Conservation (phyloP, 2,888 invertebrate species). For the Parthenolecanium corni region DNA sequence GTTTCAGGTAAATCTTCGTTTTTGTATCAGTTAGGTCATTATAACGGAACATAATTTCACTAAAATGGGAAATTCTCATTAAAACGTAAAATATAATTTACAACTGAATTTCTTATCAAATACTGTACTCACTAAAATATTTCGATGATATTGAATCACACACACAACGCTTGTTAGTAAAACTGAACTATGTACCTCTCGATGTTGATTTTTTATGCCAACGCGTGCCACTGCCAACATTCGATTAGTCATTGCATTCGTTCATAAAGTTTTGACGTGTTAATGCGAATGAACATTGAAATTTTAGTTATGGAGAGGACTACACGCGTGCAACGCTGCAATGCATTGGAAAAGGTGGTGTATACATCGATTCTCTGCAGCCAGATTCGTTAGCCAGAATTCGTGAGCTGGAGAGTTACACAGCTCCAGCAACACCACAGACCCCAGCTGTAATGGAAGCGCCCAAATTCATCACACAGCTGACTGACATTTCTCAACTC, state of each 20-base stretch:
- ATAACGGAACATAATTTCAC: too few relatives aligned
- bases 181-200: too few relatives aligned
- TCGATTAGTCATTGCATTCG: not conserved
- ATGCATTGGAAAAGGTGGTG: conserved; percentile 73
- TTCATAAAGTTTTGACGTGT: not conserved
- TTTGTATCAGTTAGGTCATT: too few relatives aligned
- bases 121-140: too few relatives aligned
- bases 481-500: conserved; percentile 68
- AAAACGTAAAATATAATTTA: not conserved
- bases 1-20: too few relatives aligned
- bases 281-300: not conserved
- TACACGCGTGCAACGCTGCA: conserved; percentile 72
- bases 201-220: not conserved
- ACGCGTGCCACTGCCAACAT: not conserved
- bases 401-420: conserved; percentile 68
- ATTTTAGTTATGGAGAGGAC: conserved; percentile 62
- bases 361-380: conserved; percentile 78
- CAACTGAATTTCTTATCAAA: too few relatives aligned
- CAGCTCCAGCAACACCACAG: conserved; percentile 48
- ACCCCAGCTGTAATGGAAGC: conserved; percentile 58
- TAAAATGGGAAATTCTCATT: not conserved
- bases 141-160: too few relatives aligned
- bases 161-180: too few relatives aligned
- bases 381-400: conserved; percentile 82
- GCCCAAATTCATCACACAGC: conserved; percentile 80